Evolutionary conservation across 2,113 vertebrate species (phyloP).

Genomic region (Malurus melanocephalus): DNA sequence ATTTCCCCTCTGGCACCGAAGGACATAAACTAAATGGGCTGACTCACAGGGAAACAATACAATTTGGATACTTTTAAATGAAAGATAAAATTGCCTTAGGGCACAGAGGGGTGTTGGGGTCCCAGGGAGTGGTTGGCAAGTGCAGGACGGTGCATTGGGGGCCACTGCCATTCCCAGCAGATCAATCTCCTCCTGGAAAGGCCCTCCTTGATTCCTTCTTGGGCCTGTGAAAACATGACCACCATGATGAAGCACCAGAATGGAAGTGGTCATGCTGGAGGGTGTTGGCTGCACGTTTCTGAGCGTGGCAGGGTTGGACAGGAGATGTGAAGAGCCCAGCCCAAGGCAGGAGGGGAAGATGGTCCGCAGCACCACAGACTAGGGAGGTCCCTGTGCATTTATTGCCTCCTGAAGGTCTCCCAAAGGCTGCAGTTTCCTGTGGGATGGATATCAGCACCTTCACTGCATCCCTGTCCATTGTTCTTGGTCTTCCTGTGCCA

Average conservation of each 20-base stretch:
- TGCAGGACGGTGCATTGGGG: rapidly evolving
- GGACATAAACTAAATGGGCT: constrained; percentile 58
- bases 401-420: neutral
- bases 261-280: neutral
- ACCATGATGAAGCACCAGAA: rapidly evolving
- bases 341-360: neutral
- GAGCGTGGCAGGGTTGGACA: neutral
- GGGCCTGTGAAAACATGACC: neutral
- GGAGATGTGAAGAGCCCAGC: neutral
- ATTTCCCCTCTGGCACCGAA: constrained; percentile 62
- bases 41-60: constrained; percentile 66
- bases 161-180: neutral
- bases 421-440: neutral
- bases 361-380: neutral
- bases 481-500: neutral
- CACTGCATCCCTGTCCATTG: rapidly evolving
- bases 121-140: neutral
- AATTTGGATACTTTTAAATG: constrained; percentile 60
- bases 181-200: neutral
- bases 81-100: constrained; percentile 35
- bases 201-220: neutral
- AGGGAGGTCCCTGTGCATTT: neutral
- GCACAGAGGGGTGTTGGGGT: neutral
- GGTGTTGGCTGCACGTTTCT: rapidly evolving
- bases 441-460: neutral